Percentiles rank a stretch among this genome's conserved stretches.
phyloP scores from a whole-genome alignment of 2,113 vertebrate genomes.

The Pelecanus crispus region DNA sequence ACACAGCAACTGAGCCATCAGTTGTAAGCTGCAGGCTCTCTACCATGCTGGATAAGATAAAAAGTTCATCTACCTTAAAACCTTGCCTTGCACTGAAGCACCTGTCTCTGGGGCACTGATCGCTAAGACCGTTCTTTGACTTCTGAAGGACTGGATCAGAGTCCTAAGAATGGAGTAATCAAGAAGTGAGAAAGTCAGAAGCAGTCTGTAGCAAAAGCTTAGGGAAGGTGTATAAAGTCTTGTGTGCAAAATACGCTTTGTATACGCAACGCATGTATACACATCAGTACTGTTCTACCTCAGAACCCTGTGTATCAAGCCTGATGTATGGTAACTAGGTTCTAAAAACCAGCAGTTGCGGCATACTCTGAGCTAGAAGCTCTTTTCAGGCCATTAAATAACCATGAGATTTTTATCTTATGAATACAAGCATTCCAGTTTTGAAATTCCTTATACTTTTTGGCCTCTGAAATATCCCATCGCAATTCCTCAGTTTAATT shows the following conservation, averaged over 20 bases:
- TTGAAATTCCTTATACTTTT: neutral
- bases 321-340: neutral
- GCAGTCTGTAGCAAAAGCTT: neutral
- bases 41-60: neutral
- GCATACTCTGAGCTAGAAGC: neutral
- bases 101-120: neutral
- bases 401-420: neutral
- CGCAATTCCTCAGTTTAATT: neutral
- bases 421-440: neutral
- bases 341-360: neutral
- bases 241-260: neutral
- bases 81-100: neutral
- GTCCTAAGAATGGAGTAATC: neutral
- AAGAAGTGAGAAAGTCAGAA: neutral
- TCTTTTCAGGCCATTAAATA: neutral
- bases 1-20: neutral
- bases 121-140: neutral
- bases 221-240: neutral
- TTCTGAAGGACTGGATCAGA: neutral
- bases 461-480: neutral
- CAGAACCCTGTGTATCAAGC: neutral
- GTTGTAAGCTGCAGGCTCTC: neutral
- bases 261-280: no score
- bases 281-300: neutral
- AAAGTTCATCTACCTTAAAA: neutral